Base-by-base conservation (phyloP, 2,888 invertebrate species). In the Cloeon dipterum region DNA sequence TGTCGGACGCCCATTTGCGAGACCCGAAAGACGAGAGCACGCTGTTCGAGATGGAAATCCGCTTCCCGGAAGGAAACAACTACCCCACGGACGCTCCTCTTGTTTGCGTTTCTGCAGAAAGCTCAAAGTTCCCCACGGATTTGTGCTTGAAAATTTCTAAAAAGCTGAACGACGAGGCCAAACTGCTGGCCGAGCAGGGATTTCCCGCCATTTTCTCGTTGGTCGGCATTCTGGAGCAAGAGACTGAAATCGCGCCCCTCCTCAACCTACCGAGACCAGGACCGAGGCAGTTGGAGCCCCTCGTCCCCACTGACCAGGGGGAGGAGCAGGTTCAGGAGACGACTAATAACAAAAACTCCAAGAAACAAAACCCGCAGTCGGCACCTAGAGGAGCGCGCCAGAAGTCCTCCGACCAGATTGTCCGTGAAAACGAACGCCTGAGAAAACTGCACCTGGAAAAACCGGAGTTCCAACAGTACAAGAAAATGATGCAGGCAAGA, bases 51-150 rank as follows among this genome's bases (percentile, higher is more conserved):
- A 57, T 82, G 46, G 82, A 82, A 62, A 62, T 83, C 46, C 61
- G 79, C 44, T 81, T 82, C 57, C 69, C 74, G 0, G 61, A 66
- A 44, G 66, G 68, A 40, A 68, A 68, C 37, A 63, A 64, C 35
- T 83, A 82, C 54, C 82, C 82, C 0, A 71, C 66, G 47, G 74
- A 79, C 54, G 63, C 75, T 1, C 79, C 81, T 0, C 57, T 72
- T 40, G 60, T 81, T 42, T 77, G 74, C 48, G 56, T 78, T 26
- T 73, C 69, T 56, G 64, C 70, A 1, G 63, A 64, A 42, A 63
- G 63, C 33, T 65, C 66, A 32, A 57, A 59, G n/a, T 53, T 52
- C 45, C 76, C 79, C 3, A 63, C 66, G 33, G 54, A 68, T 40
- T 60, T 70, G 18, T 68, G 68, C 43, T 55, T 82, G 35, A 68